Evolutionary conservation across 2,113 vertebrate species (phyloP).

Genomic region (Ictalurus furcatus): DNA sequence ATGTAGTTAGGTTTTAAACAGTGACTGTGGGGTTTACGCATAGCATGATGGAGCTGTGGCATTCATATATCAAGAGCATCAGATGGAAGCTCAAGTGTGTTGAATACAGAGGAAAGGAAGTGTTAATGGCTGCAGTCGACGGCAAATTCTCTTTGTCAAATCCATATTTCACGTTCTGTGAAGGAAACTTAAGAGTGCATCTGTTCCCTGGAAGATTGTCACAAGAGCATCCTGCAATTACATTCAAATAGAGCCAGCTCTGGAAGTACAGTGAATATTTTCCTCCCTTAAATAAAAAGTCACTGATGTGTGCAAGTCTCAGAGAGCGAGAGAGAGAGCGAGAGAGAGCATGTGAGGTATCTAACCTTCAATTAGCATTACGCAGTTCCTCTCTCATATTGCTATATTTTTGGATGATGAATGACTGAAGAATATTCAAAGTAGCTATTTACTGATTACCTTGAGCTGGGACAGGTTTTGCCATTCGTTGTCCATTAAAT

Average conservation of each 20-base stretch:
- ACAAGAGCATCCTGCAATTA: conserved; percentile 58
- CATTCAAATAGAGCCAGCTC: conserved; percentile 62
- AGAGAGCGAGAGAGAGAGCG: too few relatives aligned
- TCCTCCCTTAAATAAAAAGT: not conserved
- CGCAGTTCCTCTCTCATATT: not conserved
- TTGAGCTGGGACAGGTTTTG: not conserved
- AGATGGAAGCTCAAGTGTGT: conserved; percentile 59
- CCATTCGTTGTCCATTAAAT: not conserved
- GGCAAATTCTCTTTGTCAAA: conserved; percentile 57
- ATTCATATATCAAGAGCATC: conserved; percentile 62
- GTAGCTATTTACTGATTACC: not conserved
- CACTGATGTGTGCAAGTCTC: not conserved
- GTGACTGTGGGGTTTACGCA: not conserved
- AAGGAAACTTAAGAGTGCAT: not conserved
- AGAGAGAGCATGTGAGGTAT: not conserved
- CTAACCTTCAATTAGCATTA: conserved; percentile 22
- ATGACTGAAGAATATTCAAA: not conserved
- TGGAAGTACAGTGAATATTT: conserved; percentile 13
- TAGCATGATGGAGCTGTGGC: not conserved
- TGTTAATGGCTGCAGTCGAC: conserved; percentile 64
- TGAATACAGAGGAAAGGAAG: conserved; percentile 56
- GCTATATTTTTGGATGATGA: not conserved
- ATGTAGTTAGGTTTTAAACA: conserved; percentile 41
- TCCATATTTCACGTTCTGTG: conserved; percentile 12
- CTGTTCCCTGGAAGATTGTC: conserved; percentile 29